Percentiles rank a stretch among this genome's conserved stretches.
phyloP scores from a whole-genome alignment of 2,888 invertebrate genomes.

The Podotricha telesiphe region DNA sequence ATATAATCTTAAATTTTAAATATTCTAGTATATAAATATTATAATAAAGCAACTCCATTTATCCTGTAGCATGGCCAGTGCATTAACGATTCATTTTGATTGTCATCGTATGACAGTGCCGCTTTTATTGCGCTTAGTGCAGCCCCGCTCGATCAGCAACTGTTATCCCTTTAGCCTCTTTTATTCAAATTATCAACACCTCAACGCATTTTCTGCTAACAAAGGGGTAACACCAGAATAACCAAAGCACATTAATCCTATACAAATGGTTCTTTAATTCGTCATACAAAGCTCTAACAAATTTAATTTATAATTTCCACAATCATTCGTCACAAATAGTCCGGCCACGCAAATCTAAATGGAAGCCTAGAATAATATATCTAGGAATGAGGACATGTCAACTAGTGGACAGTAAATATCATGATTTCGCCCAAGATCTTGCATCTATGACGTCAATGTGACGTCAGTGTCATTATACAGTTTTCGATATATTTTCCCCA shows the following conservation, averaged over 20 bases:
- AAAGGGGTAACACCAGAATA: constrained; percentile 39
- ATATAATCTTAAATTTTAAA: not conserved
- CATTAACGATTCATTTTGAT: constrained; percentile 80
- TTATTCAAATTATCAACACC: constrained; percentile 69
- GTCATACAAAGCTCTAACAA: constrained; percentile 15
- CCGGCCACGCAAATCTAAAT: constrained; percentile 37
- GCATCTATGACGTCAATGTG: constrained; percentile 81
- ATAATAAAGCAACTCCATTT: constrained; percentile 46
- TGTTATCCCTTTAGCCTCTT: constrained; percentile 64
- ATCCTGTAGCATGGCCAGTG: constrained; percentile 51
- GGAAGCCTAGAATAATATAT: constrained; percentile 64
- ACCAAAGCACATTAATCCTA: constrained; percentile 12
- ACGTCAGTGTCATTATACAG: constrained; percentile 78
- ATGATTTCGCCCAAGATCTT: constrained; percentile 77
- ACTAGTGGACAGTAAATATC: constrained; percentile 75
- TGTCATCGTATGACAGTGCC: constrained; percentile 62
- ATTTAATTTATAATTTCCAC: constrained; percentile 33
- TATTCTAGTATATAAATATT: not conserved
- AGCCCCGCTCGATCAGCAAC: constrained; percentile 55
- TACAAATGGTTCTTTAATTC: constrained; percentile 10
- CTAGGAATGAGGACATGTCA: constrained; percentile 68
- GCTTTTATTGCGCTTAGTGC: constrained; percentile 62
- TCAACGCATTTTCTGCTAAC: constrained; percentile 45
- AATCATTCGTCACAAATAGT: constrained; percentile 28
- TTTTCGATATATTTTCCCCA: constrained; percentile 59